Percentiles rank a stretch among this genome's conserved stretches.
Conservation (phyloP, 2,888 invertebrate species). For the Sceliomorpha sp. region DNA sequence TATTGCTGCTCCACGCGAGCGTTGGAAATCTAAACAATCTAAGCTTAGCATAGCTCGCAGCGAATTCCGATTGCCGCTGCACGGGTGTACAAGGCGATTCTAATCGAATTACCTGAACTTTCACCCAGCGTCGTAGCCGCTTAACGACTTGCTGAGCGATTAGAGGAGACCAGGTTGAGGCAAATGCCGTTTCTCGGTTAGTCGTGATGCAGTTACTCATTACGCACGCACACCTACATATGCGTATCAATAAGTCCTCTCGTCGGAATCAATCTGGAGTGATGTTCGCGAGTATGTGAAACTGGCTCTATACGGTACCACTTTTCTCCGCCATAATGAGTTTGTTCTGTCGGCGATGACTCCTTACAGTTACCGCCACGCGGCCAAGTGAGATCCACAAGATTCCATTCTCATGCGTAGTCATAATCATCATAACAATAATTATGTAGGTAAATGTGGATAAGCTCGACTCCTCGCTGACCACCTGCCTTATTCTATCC, state of each 20-base stretch:
- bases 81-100: constrained; percentile 61
- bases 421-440: constrained; percentile 77
- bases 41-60: constrained; percentile 2
- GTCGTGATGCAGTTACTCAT: constrained; percentile 44
- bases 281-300: constrained; percentile 46
- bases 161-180: constrained; percentile 54
- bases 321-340: constrained; percentile 54
- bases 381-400: constrained; percentile 58
- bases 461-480: constrained; percentile 65
- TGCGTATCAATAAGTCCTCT: constrained; percentile 48
- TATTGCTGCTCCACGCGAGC: constrained; percentile 8
- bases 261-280: constrained; percentile 49
- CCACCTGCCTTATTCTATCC: constrained; percentile 77
- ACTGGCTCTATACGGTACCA: constrained; percentile 46
- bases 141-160: constrained; percentile 62
- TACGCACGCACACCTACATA: constrained; percentile 52
- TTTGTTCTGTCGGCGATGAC: constrained; percentile 49
- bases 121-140: constrained; percentile 63
- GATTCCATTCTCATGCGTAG: constrained; percentile 60
- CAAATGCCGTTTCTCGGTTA: constrained; percentile 52
- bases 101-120: constrained; percentile 72
- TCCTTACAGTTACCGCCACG: constrained; percentile 44
- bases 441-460: constrained; percentile 76
- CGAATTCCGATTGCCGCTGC: constrained; percentile 23
- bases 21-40: constrained; percentile 5